Conservation (phyloP, 2,888 invertebrate genomes). For the Aplocera efformata region DNA sequence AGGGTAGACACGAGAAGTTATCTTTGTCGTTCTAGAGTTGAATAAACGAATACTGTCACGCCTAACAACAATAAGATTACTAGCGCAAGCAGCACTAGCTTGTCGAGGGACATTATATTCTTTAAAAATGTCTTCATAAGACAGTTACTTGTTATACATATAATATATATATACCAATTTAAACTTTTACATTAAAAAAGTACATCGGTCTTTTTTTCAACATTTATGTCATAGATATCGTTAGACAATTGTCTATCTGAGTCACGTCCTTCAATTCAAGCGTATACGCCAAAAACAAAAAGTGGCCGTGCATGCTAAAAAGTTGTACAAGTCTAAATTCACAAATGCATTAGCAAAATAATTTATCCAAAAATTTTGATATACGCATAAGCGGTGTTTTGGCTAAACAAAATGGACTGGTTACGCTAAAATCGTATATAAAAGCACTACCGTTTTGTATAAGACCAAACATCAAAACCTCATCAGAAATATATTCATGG, state of each 20-base stretch:
- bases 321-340: conserved; percentile 56
- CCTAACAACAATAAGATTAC: conserved; percentile 46
- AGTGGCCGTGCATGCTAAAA: conserved; percentile 49
- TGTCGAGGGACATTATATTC: conserved; percentile 48
- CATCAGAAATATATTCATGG: conserved; percentile 77
- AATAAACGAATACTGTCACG: conserved; percentile 42
- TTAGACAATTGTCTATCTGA: conserved; percentile 30
- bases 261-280: conserved; percentile 64
- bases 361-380: conserved; percentile 59
- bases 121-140: conserved; percentile 58
- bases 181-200: conserved; percentile 55
- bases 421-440: conserved; percentile 75
- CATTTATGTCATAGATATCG: conserved; percentile 39
- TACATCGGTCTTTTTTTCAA: conserved; percentile 44
- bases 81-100: conserved; percentile 51
- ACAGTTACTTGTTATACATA: conserved; percentile 51
- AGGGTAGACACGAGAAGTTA: conserved; percentile 41
- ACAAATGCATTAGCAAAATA: conserved; percentile 74
- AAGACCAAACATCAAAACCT: conserved; percentile 73
- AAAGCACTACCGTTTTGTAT: conserved; percentile 77
- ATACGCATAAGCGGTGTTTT: conserved; percentile 69
- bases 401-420: conserved; percentile 80
- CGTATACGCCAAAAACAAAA: conserved; percentile 54
- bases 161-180: conserved; percentile 49
- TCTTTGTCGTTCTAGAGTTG: conserved; percentile 58